Evolutionary conservation across 2,888 invertebrate genomes (phyloP), one percentile per base, ranked within the genome.

Genomic region (Sclerodermus sp.): DNA sequence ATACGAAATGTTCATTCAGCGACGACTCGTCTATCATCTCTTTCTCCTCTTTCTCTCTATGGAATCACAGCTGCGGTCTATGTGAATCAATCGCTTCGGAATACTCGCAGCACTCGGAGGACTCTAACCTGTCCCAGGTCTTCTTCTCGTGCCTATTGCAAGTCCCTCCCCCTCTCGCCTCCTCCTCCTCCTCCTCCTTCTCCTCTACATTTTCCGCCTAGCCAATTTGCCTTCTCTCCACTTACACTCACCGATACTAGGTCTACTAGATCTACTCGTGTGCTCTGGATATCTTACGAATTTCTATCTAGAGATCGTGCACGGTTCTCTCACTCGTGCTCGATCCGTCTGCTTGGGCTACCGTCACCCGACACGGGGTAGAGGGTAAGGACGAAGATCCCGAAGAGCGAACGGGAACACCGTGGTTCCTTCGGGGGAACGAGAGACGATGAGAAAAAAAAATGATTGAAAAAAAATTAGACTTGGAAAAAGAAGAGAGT

Each of bases 341-440:
- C n/a, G n/a, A 23, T 23, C 23, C 4, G 8, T 23, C 8, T 3
- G 23, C 23, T 23, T 54, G 52, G 58, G 60, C 56, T 60, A 63
- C 61, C 64, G 63, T 57, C 64, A 55, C 53, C 58, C 58, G 54
- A 56, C 54, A 58, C 57, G 60, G 58, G 62, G 59, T 62, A 61
- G 64, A 68, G 63, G 64, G 62, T 61, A 62, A 67, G 65, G 63
- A 62, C 58, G 53, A 64, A 49, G 32, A 46, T 51, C 51, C 57
- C 49, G 58, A 59, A 9, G 58, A 55, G 29, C 45, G 45, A 47
- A 49, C 15, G 58, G 64, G 55, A 61, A 45, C 8, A 23, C 57
- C 60, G 58, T 55, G 9, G 42, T 43, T 40, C 58, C 57, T 12
- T 57, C 53, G 54, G 55, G 9, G 53, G 57, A 61, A 59, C 55